Evolutionary conservation across 2,888 invertebrate genomes (phyloP).

Genomic region (Pherbina coryleti): DNA sequence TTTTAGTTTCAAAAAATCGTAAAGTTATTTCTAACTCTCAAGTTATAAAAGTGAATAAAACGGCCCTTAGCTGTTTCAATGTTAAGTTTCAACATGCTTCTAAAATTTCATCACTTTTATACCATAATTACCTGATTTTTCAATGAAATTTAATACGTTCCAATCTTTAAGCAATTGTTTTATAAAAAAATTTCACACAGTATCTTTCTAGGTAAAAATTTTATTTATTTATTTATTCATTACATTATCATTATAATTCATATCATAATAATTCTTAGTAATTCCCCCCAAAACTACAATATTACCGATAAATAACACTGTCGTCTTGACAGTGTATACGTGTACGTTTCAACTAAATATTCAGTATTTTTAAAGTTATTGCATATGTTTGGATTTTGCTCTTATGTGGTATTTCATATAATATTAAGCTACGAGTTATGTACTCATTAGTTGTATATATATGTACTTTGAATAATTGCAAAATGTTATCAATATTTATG

Average conservation of each 20-base stretch:
- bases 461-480: not conserved
- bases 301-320: not conserved
- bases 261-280: not conserved
- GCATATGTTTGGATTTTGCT: not conserved
- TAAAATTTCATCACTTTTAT: no score
- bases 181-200: not conserved
- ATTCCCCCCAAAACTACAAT: not conserved
- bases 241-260: constrained; percentile 3
- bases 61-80: no score
- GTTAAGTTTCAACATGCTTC: no score
- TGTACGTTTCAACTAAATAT: not conserved
- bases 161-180: no score
- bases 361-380: not conserved
- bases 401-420: not conserved
- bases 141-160: no score
- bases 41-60: no score
- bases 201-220: constrained; percentile 23
- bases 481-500: not conserved
- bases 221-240: constrained; percentile 29
- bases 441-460: not conserved
- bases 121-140: no score
- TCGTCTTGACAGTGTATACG: not conserved
- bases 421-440: not conserved
- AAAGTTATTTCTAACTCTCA: no score
- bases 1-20: no score